A percentile compares a stretch with the other conserved stretches of the same genome.
phyloP scores from a whole-genome alignment of 2,888 invertebrate species.

The Lymantria monacha region DNA sequence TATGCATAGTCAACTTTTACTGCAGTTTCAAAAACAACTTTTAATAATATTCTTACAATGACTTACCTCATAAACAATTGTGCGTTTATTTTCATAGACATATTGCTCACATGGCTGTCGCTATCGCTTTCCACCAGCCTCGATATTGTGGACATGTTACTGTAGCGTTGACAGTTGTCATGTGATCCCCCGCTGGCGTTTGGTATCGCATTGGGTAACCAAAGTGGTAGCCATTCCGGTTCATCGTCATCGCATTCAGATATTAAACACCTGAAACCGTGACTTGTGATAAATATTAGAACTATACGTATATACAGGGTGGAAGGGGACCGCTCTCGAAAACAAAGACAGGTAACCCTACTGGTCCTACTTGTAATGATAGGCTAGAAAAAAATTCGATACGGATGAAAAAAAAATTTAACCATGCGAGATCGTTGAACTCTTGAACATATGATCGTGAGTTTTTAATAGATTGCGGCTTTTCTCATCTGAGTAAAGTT shows the following conservation, averaged over 20 bases:
- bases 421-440: no score
- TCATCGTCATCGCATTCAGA: conserved; percentile 44
- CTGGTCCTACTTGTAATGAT: no score
- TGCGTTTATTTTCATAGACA: conserved; percentile 57
- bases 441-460: no score
- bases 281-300: neutral
- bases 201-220: conserved; percentile 25
- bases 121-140: conserved; percentile 8
- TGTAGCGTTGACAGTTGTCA: conserved; percentile 73
- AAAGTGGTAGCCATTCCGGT: conserved; percentile 48
- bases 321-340: no score
- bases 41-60: neutral
- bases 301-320: no score
- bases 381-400: no score
- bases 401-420: no score
- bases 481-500: no score
- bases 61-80: conserved; percentile 68
- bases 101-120: conserved; percentile 49
- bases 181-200: conserved; percentile 33
- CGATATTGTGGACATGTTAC: conserved; percentile 16
- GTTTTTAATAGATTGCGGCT: no score
- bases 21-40: no score
- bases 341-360: no score
- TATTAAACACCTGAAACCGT: conserved; percentile 20
- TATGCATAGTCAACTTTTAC: no score